These are phyloP conservation scores for Petromus typicus DNA, from an alignment of 2,113 vertebrate genomes.

Conservation along the genomic window DNA sequence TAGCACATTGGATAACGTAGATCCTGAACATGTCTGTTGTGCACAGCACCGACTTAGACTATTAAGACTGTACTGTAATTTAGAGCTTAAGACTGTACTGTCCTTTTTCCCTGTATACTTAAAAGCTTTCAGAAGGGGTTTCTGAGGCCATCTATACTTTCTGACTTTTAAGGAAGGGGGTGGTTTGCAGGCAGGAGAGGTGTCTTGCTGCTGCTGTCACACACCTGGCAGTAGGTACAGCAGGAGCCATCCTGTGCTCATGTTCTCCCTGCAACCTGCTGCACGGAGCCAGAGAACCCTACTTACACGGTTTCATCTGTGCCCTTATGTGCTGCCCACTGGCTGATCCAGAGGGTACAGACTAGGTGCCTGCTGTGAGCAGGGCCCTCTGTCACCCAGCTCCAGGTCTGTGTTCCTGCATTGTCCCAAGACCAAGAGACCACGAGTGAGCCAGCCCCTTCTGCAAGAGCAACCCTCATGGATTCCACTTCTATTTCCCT, in stretches of 20 bases:
- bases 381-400: neutral
- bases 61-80: neutral
- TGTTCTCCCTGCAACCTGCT: neutral
- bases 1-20: neutral
- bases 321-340: neutral
- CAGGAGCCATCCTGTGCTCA: neutral
- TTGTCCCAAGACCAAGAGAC: neutral
- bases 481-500: neutral
- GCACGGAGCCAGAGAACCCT: neutral
- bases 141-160: conserved; percentile 1
- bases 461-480: neutral
- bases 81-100: neutral
- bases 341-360: neutral
- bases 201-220: neutral
- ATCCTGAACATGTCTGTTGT: neutral
- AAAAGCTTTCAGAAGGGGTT: neutral
- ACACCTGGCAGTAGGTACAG: neutral
- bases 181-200: neutral
- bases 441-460: neutral
- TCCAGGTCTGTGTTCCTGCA: neutral
- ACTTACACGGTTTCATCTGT: neutral
- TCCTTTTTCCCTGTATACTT: neutral
- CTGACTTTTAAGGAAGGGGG: neutral
- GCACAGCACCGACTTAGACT: neutral
- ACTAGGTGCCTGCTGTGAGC: neutral